Evolutionary conservation across 2,797 vertebrate species (phyloP).

Genomic region (Cynopterus sphinx): DNA sequence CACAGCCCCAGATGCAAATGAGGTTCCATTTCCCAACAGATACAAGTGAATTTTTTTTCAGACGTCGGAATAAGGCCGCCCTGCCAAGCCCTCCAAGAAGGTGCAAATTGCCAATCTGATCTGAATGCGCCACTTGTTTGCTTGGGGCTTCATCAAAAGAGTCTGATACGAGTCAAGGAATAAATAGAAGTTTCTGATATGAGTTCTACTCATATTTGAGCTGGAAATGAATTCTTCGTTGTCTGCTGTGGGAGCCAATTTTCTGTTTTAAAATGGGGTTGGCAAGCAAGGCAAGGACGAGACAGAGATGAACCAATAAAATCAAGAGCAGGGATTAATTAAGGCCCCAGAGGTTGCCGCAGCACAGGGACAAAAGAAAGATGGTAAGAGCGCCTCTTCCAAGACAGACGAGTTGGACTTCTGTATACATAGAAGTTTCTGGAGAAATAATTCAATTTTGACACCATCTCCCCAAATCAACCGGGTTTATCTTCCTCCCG

Average conservation of each 20-base stretch:
- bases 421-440: conserved; percentile 26
- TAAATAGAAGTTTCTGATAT: conserved; percentile 78
- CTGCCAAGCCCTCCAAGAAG: conserved; percentile 79
- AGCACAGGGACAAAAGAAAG: conserved; percentile 72
- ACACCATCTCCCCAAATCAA: conserved; percentile 69
- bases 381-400: conserved; percentile 54
- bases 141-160: conserved; percentile 70
- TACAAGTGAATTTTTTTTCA: conserved; percentile 77
- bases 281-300: conserved; percentile 61
- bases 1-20: conserved; percentile 66
- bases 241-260: conserved; percentile 71
- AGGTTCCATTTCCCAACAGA: conserved; percentile 75
- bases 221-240: conserved; percentile 82
- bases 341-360: conserved; percentile 70
- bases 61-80: conserved; percentile 71
- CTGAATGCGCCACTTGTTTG: conserved; percentile 77
- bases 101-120: conserved; percentile 82
- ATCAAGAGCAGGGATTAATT: conserved; percentile 82
- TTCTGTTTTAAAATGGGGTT: conserved; percentile 73
- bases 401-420: conserved; percentile 37
- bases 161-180: conserved; percentile 69
- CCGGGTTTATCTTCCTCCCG: conserved; percentile 68
- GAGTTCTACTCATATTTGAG: conserved; percentile 59
- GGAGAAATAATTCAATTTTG: conserved; percentile 77
- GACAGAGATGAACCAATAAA: conserved; percentile 75